phyloP scores from a whole-genome alignment of 2,888 invertebrate species.

The Cosmia pyralina region DNA sequence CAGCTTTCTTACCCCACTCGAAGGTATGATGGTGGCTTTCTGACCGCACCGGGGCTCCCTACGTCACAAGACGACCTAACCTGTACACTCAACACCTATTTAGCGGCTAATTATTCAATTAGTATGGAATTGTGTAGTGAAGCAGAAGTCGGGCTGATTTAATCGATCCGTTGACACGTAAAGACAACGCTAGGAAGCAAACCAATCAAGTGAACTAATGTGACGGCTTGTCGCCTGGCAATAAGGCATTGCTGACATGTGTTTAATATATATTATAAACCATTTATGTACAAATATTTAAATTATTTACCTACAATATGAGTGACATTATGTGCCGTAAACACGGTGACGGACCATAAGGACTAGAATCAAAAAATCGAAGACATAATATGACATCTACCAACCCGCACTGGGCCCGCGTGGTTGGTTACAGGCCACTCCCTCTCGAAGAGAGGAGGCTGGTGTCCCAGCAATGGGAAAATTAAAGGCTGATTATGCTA shows the following conservation, averaged over 20 bases:
- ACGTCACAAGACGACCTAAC: neutral
- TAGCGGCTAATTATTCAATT: constrained; percentile 42
- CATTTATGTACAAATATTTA: neutral
- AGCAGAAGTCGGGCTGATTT: constrained; percentile 58
- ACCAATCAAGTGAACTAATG: constrained; percentile 51
- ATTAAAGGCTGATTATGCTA: no score
- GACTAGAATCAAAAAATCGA: no score
- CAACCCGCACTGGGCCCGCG: no score
- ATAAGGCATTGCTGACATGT: constrained; percentile 29
- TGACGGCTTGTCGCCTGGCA: constrained; percentile 30
- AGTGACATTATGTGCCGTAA: no score
- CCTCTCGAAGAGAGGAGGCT: no score
- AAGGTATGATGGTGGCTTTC: neutral
- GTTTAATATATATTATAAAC: no score
- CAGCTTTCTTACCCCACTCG: neutral
- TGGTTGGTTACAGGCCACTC: no score
- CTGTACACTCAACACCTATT: neutral
- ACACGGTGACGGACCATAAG: no score
- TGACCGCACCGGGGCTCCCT: neutral
- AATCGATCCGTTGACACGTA: constrained; percentile 60
- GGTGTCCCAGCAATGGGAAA: no score
- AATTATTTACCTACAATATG: no score
- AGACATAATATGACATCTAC: no score
- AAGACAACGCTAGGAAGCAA: constrained; percentile 56
- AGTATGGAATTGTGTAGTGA: constrained; percentile 39